Evolutionary conservation across 2,888 invertebrate genomes (phyloP).

Genomic region (Omphaloscelis lunosa): DNA sequence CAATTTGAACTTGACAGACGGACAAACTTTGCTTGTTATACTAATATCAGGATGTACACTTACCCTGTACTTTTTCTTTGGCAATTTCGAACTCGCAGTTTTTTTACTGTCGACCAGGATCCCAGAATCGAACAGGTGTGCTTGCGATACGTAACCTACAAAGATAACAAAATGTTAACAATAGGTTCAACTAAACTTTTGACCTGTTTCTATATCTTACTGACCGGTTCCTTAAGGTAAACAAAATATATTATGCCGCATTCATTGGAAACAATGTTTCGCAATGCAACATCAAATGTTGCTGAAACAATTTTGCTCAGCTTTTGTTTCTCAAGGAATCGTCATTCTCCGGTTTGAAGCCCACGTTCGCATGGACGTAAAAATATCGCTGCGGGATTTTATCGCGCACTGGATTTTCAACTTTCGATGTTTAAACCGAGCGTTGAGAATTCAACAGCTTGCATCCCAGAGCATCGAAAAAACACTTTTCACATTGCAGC

Average conservation of each 20-base stretch:
- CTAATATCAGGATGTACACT: conserved; percentile 2
- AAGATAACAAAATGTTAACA: conserved; percentile 16
- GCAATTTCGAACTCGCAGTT: conserved; percentile 80
- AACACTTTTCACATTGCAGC: no score
- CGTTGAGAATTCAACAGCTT: no score
- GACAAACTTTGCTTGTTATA: neutral
- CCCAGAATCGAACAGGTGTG: conserved; percentile 90
- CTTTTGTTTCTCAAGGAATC: no score
- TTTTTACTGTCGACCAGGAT: conserved; percentile 82
- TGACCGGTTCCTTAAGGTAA: neutral
- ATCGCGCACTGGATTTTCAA: no score
- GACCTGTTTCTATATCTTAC: conserved; percentile 12
- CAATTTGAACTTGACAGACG: no score
- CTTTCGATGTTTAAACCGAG: no score
- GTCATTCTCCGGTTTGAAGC: no score
- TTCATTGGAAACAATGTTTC: neutral
- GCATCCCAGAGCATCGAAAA: no score
- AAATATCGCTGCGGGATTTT: no score
- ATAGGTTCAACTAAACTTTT: neutral
- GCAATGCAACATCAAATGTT: neutral
- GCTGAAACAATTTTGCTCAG: neutral
- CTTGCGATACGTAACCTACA: conserved; percentile 90
- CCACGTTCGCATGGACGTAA: no score
- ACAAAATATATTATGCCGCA: neutral
- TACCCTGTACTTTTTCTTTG: conserved; percentile 90